A percentile compares a stretch with the other conserved stretches of the same genome.
phyloP scores from a whole-genome alignment of 1,140 invertebrate genomes.

The Leptonema lineaticorne region DNA sequence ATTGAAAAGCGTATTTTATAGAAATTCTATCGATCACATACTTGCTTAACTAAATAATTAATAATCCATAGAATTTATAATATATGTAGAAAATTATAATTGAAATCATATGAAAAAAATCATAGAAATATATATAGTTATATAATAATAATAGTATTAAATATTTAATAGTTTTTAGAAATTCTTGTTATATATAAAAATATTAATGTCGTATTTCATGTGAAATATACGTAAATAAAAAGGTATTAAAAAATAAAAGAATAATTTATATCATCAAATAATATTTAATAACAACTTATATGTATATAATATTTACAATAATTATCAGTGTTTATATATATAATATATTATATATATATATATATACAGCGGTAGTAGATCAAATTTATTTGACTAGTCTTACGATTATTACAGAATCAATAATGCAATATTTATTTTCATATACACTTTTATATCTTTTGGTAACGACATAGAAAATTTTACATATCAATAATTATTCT shows the following conservation, averaged over 20 bases:
- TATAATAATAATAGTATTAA: too few relatives aligned
- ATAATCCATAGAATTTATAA: too few relatives aligned
- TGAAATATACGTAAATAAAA: too few relatives aligned
- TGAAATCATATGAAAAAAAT: too few relatives aligned
- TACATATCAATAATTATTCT: background rate
- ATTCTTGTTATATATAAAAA: too few relatives aligned
- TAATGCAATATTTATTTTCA: background rate
- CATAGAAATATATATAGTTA: too few relatives aligned
- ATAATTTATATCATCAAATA: background rate
- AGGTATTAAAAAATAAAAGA: background rate
- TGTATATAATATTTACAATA: background rate
- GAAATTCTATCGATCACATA: too few relatives aligned
- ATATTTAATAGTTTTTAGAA: too few relatives aligned
- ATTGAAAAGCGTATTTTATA: too few relatives aligned
- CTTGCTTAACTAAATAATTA: too few relatives aligned
- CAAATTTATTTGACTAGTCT: slow-evolving; percentile 15
- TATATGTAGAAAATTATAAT: too few relatives aligned
- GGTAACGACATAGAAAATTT: background rate
- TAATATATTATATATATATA: background rate
- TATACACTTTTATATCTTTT: background rate
- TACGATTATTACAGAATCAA: background rate
- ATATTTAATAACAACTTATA: background rate
- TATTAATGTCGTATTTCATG: too few relatives aligned
- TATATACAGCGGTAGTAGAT: slow-evolving; percentile 3
- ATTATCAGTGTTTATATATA: slow-evolving; percentile 6